Base-by-base conservation (phyloP, 2,888 invertebrate genomes). In the Alcis repandata region DNA sequence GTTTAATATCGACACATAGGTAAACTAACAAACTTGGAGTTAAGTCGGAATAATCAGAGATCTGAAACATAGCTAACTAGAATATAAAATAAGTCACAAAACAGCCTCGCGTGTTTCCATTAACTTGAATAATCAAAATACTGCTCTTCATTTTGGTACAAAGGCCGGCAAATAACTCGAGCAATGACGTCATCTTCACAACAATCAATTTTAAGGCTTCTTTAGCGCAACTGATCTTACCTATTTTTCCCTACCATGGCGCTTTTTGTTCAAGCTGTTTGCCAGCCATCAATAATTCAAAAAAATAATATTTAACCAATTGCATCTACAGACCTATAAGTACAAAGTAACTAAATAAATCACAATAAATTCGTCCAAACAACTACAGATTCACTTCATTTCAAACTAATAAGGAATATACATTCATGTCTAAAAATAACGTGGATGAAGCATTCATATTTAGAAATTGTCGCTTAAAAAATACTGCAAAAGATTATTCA, bases 141-240 rank as follows among this genome's bases (percentile, higher is more conserved):
- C 36, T 51, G 51, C 33, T 51, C 33, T 33, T 11, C n/a, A 51
- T 13, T 36, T 51, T 51, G 33, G 51, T 49, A 49, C n/a, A 27
- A 27, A 27, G 27, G 2, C 27, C 27, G 6, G 27, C 27, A 27
- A 27, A 27, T 27, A 27, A 27, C 27, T 4, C 6, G 6, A 27
- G 27, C 27, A 27, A 27, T 27, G 27, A 27, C 6, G 27, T 27
- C 27, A 27, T 6, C 27, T 27, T 2, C 27, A 27, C 27, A 27
- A 27, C 6, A 27, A 6, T 6, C 27, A 2, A 27, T 27, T 4
- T 27, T 4, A 27, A 27, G 27, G 27, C 6, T 6, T 6, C 27
- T 27, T 27, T 6, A 27, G 27, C 27, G 27, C 27, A 27, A 27
- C 27, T n/a, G n/a, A n/a, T n/a, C n/a, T n/a, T 4, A 27, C 27